Evolutionary conservation across 1,140 invertebrate genomes (phyloP).

Genomic region (Whitmania pigra): DNA sequence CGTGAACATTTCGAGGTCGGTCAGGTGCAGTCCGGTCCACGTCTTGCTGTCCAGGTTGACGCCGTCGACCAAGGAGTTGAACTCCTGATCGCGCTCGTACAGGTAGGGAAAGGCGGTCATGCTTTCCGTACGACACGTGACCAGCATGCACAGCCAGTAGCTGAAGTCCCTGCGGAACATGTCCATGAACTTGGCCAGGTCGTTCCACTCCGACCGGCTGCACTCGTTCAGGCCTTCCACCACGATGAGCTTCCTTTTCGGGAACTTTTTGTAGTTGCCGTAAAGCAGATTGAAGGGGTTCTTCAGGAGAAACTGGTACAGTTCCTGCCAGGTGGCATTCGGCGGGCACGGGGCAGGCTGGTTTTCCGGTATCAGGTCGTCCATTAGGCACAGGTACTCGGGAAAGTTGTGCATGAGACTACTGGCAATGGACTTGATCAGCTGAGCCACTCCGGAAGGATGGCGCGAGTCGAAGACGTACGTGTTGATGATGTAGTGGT

Average conservation of each 20-base stretch:
- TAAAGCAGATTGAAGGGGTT: neutral
- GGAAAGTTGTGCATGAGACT: slow-evolving; percentile 12
- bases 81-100: neutral
- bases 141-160: neutral
- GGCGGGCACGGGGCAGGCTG: neutral
- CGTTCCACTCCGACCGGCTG: neutral
- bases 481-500: slow-evolving; percentile 1
- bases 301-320: slow-evolving; percentile 9
- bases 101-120: neutral
- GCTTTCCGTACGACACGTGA: neutral
- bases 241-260: neutral
- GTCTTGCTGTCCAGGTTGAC: slow-evolving; percentile 4
- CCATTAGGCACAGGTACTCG: neutral
- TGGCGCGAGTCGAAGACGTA: neutral
- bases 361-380: slow-evolving; percentile 6
- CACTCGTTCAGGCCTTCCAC: neutral
- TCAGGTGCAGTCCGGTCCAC: neutral
- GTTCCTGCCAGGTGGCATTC: neutral
- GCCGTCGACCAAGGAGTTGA: neutral
- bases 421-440: slow-evolving; percentile 1
- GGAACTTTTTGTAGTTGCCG: neutral
- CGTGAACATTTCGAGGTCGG: slow-evolving; percentile 6
- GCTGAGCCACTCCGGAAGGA: neutral
- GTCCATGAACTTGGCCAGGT: slow-evolving; percentile 6
- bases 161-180: slow-evolving; percentile 5